These are phyloP conservation scores for Myotis planiceps DNA, from an alignment of 2,797 vertebrate species.

Conservation along the genomic window DNA sequence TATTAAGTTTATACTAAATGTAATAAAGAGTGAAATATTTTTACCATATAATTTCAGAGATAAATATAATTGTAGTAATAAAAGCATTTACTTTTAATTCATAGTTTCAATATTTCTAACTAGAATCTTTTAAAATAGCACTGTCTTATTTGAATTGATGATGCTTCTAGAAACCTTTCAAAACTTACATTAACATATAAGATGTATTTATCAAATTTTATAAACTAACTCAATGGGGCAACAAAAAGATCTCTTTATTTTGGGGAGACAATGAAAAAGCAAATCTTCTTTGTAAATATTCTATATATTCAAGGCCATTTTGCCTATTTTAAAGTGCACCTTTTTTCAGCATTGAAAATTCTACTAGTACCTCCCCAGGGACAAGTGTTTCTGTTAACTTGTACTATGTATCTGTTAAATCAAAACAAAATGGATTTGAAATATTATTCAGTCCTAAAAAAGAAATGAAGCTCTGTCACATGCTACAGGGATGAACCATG, in stretches of 20 bases:
- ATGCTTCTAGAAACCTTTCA: neutral
- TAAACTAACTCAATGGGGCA: neutral
- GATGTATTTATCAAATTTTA: neutral
- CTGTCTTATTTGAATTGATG: neutral
- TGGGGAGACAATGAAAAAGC: neutral
- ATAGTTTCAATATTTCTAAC: slow-evolving; percentile 14
- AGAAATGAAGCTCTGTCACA: neutral
- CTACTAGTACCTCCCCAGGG: neutral
- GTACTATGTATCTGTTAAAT: neutral
- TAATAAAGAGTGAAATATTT: slow-evolving; percentile 29
- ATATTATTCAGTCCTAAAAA: slow-evolving; percentile 21
- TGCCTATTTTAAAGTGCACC: neutral
- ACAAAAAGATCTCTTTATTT: slow-evolving; percentile 26
- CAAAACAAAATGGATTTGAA: slow-evolving; percentile 20
- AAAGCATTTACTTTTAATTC: slow-evolving; percentile 38
- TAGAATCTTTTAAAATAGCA: neutral
- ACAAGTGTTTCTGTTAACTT: neutral
- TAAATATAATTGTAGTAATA: neutral
- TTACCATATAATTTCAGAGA: neutral
- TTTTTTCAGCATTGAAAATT: slow-evolving; percentile 6
- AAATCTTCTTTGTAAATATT: slow-evolving; percentile 12
- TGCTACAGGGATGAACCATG: neutral
- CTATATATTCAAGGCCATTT: neutral
- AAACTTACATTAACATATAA: neutral
- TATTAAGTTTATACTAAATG: neutral